phyloP scores from a whole-genome alignment of 2,888 invertebrate species.

The Drosophila quinaria region DNA sequence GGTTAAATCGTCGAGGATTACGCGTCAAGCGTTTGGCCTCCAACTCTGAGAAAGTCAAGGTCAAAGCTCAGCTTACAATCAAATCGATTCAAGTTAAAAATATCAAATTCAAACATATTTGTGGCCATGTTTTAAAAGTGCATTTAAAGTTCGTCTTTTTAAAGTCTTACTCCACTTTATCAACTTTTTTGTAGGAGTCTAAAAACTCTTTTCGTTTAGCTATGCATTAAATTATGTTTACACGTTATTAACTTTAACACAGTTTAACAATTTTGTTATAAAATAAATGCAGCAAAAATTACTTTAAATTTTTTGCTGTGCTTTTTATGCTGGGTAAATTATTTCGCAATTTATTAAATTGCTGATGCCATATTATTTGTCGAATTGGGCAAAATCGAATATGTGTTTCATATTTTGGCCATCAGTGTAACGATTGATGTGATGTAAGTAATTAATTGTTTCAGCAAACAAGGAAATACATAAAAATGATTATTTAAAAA shows the following conservation, averaged over 20 bases:
- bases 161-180: not conserved
- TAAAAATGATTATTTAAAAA: too few relatives aligned
- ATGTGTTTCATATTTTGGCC: slow-evolving; percentile 2
- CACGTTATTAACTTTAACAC: slow-evolving; percentile 47
- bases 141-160: slow-evolving; percentile 12
- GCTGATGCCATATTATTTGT: slow-evolving; percentile 55
- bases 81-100: slow-evolving; percentile 1
- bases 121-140: not conserved
- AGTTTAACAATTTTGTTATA: slow-evolving; percentile 15
- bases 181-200: slow-evolving; percentile 30
- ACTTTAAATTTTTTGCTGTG: not conserved
- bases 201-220: slow-evolving; percentile 26
- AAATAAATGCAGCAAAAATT: not conserved
- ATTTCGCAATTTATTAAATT: slow-evolving; percentile 66
- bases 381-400: slow-evolving; percentile 28
- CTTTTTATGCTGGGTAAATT: slow-evolving; percentile 51
- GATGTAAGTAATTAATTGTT: too few relatives aligned
- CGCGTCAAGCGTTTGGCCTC: slow-evolving; percentile 59
- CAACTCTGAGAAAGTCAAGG: slow-evolving; percentile 51
- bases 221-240: slow-evolving; percentile 52
- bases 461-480: too few relatives aligned
- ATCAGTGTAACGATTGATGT: slow-evolving; percentile 11
- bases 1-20: slow-evolving; percentile 56
- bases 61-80: slow-evolving; percentile 7
- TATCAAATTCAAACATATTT: not conserved